Evolutionary conservation across 1,140 invertebrate species (phyloP).

Genomic region (Drosophila yakuba): DNA sequence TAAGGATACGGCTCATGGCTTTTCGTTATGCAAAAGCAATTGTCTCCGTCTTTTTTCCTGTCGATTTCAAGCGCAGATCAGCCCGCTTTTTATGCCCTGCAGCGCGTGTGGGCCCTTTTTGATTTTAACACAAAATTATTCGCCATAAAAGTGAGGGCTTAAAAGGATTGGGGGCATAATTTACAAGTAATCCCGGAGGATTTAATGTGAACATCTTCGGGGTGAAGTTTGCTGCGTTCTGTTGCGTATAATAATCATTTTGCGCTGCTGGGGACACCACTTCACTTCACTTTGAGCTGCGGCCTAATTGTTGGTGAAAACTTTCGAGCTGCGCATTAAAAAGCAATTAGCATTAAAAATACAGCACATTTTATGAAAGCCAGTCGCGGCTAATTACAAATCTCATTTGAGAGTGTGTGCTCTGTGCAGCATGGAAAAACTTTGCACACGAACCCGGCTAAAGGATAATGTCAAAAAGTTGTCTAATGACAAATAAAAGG

Average conservation of each 20-base stretch:
- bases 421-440: conserved; percentile 32
- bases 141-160: conserved; percentile 77
- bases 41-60: conserved; percentile 63
- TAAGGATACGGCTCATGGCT: conserved; percentile 9
- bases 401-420: conserved; percentile 38
- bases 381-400: conserved; percentile 66
- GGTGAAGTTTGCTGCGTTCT: conserved; percentile 26
- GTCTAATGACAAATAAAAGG: conserved; percentile 70
- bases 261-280: conserved; percentile 6
- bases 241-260: conserved; percentile 70
- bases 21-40: conserved; percentile 62
- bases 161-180: conserved; percentile 73
- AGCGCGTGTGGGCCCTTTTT: conserved; percentile 70
- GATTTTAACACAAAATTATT: conserved; percentile 81
- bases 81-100: conserved; percentile 4
- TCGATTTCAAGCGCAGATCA: conserved; percentile 32
- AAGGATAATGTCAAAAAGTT: conserved; percentile 69
- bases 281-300: conserved; percentile 9
- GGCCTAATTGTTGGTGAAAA: conserved; percentile 60
- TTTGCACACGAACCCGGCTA: conserved; percentile 41
- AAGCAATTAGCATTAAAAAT: conserved; percentile 76
- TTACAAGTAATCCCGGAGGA: conserved; percentile 66
- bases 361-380: conserved; percentile 41
- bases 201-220: conserved; percentile 27
- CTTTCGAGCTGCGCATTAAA: conserved; percentile 63